Conservation (phyloP, 2,797 vertebrate genomes). For the Ctenopoma multispine region DNA sequence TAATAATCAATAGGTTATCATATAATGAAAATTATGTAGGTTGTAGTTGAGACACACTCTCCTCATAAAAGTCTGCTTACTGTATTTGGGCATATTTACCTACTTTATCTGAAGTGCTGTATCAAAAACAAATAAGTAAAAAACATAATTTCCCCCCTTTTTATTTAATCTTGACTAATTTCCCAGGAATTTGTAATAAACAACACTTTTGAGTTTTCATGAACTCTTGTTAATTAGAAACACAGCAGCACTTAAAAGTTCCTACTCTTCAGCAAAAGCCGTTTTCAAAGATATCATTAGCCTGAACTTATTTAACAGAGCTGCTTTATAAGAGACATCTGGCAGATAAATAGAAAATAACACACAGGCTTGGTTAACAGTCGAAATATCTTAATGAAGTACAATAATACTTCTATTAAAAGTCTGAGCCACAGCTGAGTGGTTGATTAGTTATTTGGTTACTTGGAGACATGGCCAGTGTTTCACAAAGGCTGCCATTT, state of each 20-base stretch:
- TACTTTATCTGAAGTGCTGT: constrained; percentile 9
- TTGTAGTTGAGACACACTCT: not conserved
- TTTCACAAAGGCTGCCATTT: constrained; percentile 70
- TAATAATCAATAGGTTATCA: not conserved
- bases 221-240: constrained; percentile 62
- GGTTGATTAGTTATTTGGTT: constrained; percentile 76
- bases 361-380: constrained; percentile 56
- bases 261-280: constrained; percentile 30
- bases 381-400: constrained; percentile 71
- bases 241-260: constrained; percentile 66
- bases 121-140: constrained; percentile 24
- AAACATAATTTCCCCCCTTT: constrained; percentile 36
- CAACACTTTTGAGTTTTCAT: constrained; percentile 54
- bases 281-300: constrained; percentile 66
- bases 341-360: constrained; percentile 66
- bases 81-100: constrained; percentile 9
- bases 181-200: constrained; percentile 60
- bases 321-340: constrained; percentile 74
- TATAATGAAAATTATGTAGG: not conserved
- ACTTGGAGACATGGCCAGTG: constrained; percentile 63
- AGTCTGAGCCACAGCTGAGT: constrained; percentile 73
- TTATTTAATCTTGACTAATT: constrained; percentile 51
- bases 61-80: not conserved
- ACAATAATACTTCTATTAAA: constrained; percentile 76
- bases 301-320: constrained; percentile 67